Evolutionary conservation across 2,797 vertebrate genomes (phyloP).

Genomic region (Centropyge bicolor): DNA sequence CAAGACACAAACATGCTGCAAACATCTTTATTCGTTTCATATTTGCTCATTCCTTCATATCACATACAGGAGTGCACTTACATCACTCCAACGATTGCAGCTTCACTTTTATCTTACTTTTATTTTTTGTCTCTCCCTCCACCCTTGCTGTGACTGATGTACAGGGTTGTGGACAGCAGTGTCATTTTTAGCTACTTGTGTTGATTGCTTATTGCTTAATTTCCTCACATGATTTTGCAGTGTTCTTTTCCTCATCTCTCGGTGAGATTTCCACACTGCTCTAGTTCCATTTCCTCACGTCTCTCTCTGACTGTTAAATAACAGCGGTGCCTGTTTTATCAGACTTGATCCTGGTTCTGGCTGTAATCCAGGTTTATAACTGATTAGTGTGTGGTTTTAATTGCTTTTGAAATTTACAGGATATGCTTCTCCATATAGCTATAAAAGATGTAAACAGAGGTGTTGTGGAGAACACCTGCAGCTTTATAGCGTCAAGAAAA

Average conservation of each 20-base stretch:
- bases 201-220: conserved; percentile 56
- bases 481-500: neutral
- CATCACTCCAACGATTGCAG: neutral
- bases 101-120: neutral
- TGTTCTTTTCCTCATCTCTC: conserved; percentile 48
- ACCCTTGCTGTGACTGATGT: neutral
- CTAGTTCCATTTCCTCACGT: conserved; percentile 51
- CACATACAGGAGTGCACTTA: neutral
- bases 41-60: neutral
- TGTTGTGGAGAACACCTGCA: neutral
- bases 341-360: neutral
- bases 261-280: conserved; percentile 46
- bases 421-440: conserved; percentile 32
- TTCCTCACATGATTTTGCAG: conserved; percentile 54
- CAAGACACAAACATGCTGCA: neutral
- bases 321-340: neutral
- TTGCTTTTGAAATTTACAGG: conserved; percentile 5
- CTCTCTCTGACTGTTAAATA: neutral
- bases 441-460: conserved; percentile 21
- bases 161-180: neutral
- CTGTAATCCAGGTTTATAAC: neutral
- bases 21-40: neutral
- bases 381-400: conserved; percentile 5
- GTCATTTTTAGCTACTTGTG: conserved; percentile 24
- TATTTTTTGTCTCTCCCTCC: neutral